Conservation (phyloP, 1,140 invertebrate species). For the Solenopsis invicta region DNA sequence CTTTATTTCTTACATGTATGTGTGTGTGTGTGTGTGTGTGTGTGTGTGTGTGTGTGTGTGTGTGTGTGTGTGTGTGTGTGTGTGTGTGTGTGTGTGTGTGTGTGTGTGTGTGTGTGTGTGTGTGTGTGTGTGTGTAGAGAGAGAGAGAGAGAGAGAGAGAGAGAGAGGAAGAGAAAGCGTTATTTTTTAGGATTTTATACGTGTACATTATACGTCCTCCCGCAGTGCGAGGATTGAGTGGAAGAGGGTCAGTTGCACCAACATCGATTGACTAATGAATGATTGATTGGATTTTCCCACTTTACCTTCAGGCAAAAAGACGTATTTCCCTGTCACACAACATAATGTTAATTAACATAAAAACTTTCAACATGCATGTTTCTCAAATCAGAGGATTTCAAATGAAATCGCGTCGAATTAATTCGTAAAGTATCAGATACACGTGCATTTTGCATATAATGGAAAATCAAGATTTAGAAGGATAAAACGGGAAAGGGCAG, state of each 20-base stretch:
- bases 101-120: background rate
- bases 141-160: background rate
- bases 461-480: background rate
- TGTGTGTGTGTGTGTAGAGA: too few species aligned
- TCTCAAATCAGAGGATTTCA: background rate
- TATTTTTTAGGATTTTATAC: background rate
- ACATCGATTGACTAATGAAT: background rate
- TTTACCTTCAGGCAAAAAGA: background rate
- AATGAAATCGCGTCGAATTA: background rate
- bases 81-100: background rate
- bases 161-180: background rate
- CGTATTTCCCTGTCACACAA: background rate
- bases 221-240: background rate
- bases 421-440: background rate
- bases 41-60: too few species aligned
- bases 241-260: constrained; percentile 9
- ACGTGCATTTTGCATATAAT: background rate
- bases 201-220: constrained; percentile 3
- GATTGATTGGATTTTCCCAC: background rate
- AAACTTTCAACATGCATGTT: background rate
- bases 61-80: background rate
- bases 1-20: constrained; percentile 61
- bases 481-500: too few species aligned
- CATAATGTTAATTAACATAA: background rate
- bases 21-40: too few species aligned